These are phyloP conservation scores for Galerucella calmariensis DNA, from an alignment of 2,888 invertebrate species.

Conservation along the genomic window DNA sequence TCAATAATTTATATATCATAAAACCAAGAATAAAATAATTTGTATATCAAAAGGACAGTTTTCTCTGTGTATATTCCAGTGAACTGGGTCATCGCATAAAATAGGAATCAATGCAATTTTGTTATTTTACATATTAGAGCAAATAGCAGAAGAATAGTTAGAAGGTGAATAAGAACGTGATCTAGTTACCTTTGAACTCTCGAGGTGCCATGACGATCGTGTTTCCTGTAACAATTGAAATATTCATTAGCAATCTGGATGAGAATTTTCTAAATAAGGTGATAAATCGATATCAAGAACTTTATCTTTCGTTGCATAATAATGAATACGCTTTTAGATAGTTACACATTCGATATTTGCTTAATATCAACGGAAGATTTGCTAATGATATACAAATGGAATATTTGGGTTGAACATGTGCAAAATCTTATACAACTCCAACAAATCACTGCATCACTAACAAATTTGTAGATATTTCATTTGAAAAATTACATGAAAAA, in stretches of 20 bases:
- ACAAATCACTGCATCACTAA: too few relatives aligned
- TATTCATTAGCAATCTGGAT: slow-evolving; percentile 15
- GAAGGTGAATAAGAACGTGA: slow-evolving; percentile 26
- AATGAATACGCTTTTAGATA: not conserved
- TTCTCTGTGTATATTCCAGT: slow-evolving; percentile 10
- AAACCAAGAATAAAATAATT: too few relatives aligned
- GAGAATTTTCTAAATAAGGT: slow-evolving; percentile 28
- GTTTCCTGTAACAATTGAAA: slow-evolving; percentile 35
- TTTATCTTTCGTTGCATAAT: not conserved
- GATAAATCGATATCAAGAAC: not conserved
- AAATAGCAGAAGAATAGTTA: slow-evolving; percentile 24
- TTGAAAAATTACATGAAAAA: too few relatives aligned
- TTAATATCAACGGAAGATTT: too few relatives aligned
- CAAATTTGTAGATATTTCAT: too few relatives aligned
- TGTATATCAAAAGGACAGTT: not conserved
- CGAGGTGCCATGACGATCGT: slow-evolving; percentile 35
- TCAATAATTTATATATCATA: too few relatives aligned
- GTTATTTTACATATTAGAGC: slow-evolving; percentile 30
- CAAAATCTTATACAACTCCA: too few relatives aligned
- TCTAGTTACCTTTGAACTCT: slow-evolving; percentile 37
- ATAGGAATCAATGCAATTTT: slow-evolving; percentile 26
- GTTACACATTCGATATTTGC: too few relatives aligned
- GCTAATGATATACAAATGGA: too few relatives aligned
- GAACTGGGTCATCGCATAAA: slow-evolving; percentile 35
- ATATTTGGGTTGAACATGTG: too few relatives aligned